These are phyloP conservation scores for Rallus limicola DNA, from an alignment of 2,113 vertebrate species.

Conservation along the genomic window DNA sequence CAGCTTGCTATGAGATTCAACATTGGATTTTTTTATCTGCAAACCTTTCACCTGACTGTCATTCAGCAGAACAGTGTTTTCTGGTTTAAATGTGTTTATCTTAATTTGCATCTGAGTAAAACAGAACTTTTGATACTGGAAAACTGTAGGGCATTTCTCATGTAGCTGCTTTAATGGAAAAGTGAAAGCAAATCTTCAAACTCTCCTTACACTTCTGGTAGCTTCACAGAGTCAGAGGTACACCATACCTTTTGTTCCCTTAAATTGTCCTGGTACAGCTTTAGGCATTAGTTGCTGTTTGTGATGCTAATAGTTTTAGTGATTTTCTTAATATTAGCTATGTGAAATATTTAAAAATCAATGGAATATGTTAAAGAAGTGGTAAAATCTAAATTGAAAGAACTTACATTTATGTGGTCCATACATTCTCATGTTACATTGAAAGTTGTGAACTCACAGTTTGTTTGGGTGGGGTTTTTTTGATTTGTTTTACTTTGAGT, in stretches of 20 bases:
- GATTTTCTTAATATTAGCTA: neutral
- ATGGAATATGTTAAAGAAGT: neutral
- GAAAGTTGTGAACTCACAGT: neutral
- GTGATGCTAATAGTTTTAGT: neutral
- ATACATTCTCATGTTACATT: neutral
- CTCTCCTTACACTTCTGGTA: neutral
- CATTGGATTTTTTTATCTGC: neutral
- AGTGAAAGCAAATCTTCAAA: neutral
- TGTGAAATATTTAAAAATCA: neutral
- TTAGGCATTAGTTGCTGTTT: neutral
- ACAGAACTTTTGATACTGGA: neutral
- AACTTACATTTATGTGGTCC: neutral
- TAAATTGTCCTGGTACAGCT: neutral
- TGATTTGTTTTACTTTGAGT: neutral
- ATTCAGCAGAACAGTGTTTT: neutral
- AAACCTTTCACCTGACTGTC: neutral
- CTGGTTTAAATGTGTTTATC: neutral
- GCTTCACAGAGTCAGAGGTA: neutral
- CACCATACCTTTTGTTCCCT: neutral
- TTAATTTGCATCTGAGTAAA: neutral
- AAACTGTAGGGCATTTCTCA: too few species aligned
- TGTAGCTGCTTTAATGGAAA: neutral
- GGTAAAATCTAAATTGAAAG: neutral
- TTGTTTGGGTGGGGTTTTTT: neutral
- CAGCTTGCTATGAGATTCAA: neutral